Evolutionary conservation across 2,888 invertebrate species (phyloP).

Genomic region (Zootermopsis nevadensis): DNA sequence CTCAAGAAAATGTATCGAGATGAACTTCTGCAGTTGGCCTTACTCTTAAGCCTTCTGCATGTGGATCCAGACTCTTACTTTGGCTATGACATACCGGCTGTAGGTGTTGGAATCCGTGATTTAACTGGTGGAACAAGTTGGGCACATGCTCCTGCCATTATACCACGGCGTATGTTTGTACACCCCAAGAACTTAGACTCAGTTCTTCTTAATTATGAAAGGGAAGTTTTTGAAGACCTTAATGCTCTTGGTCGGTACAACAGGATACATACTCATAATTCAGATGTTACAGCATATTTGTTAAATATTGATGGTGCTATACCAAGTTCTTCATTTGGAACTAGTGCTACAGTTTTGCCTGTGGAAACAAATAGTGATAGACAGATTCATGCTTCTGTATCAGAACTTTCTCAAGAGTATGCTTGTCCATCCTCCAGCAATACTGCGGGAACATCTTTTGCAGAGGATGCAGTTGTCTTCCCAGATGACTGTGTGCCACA

Average conservation of each 20-base stretch:
- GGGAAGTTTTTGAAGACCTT: conserved; percentile 78
- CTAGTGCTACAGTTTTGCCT: conserved; percentile 9
- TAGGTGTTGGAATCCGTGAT: conserved; percentile 58
- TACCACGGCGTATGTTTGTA: conserved; percentile 60
- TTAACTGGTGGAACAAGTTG: conserved; percentile 75
- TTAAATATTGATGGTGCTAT: conserved; percentile 66
- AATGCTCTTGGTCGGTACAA: conserved; percentile 76
- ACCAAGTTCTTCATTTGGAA: conserved; percentile 34
- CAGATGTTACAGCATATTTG: conserved; percentile 72
- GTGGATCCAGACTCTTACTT: conserved; percentile 79
- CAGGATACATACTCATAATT: conserved; percentile 65
- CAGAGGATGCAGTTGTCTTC: conserved; percentile 23
- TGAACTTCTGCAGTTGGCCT: conserved; percentile 82
- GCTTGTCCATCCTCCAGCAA: conserved; percentile 28
- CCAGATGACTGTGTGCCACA: conserved; percentile 31
- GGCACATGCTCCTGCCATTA: conserved; percentile 56
- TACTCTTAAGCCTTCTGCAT: conserved; percentile 83
- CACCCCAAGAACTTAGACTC: conserved; percentile 81
- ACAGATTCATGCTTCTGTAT: conserved; percentile 8
- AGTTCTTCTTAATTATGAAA: conserved; percentile 76
- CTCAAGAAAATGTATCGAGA: conserved; percentile 85
- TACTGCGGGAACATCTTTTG: not conserved
- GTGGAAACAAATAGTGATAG: conserved; percentile 33
- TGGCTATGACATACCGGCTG: conserved; percentile 69
- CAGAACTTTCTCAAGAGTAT: conserved; percentile 8